Percentiles rank a stretch among this genome's conserved stretches.
Conservation (phyloP, 2,113 vertebrate species). For the Crocuta crocuta region DNA sequence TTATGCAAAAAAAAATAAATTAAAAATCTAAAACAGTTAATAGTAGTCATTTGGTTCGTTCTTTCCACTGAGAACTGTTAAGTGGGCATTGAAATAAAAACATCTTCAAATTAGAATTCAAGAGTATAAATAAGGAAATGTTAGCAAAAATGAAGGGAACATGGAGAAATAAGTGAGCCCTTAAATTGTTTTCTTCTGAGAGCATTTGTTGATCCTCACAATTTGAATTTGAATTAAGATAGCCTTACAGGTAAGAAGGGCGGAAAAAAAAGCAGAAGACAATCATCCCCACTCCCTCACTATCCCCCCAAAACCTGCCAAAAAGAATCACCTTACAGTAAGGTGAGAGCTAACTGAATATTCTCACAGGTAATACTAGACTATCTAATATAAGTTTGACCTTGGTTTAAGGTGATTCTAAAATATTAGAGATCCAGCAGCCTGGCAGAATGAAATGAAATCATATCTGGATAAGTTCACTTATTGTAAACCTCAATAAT, state of each 20-base stretch:
- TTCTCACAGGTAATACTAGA: not conserved
- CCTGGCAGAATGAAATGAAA: not conserved
- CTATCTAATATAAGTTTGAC: not conserved
- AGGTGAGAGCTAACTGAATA: not conserved
- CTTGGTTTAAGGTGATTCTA: not conserved
- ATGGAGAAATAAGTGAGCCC: not conserved
- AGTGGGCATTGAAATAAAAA: not conserved
- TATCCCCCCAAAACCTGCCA: not conserved
- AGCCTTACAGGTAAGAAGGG: not conserved
- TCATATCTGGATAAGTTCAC: not conserved
- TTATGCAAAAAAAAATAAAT: not conserved
- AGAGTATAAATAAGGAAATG: not conserved
- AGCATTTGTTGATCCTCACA: not conserved
- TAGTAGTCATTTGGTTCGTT: not conserved
- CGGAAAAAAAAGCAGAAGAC: not conserved
- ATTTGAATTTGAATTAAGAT: not conserved
- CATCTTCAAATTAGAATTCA: not conserved
- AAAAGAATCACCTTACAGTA: not conserved
- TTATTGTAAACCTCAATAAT: not conserved
- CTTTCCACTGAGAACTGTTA: not conserved
- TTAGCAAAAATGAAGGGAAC: not conserved
- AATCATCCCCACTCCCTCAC: accelerated
- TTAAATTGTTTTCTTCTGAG: not conserved
- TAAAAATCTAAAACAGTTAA: not conserved
- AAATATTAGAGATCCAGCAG: not conserved